Percentiles rank a stretch among this genome's conserved stretches.
Evolutionary conservation across 2,888 invertebrate species (phyloP).

Genomic region (Tetropium fuscum): DNA sequence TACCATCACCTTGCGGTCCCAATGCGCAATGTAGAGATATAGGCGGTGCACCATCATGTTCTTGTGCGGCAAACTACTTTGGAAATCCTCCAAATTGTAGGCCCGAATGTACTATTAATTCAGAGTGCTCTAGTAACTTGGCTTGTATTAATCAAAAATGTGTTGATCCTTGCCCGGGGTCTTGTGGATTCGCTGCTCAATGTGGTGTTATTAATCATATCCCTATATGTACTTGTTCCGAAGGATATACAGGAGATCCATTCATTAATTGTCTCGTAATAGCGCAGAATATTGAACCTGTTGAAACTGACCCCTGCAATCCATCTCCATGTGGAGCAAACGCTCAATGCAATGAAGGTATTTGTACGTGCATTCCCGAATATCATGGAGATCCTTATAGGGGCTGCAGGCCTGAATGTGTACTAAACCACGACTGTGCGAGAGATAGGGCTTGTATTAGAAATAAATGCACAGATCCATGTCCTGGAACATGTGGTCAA

Average conservation of each 20-base stretch:
- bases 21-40: slow-evolving; percentile 81
- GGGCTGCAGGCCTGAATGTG: slow-evolving; percentile 85
- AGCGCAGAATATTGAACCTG: slow-evolving; percentile 59
- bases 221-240: slow-evolving; percentile 76
- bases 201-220: slow-evolving; percentile 77
- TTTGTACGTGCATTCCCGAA: slow-evolving; percentile 79
- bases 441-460: slow-evolving; percentile 76
- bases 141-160: slow-evolving; percentile 73
- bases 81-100: slow-evolving; percentile 76
- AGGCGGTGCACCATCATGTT: slow-evolving; percentile 70
- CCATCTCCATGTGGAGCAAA: slow-evolving; percentile 79
- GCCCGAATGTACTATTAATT: slow-evolving; percentile 75
- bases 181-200: slow-evolving; percentile 73
- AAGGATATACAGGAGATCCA: slow-evolving; percentile 74
- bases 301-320: slow-evolving; percentile 65
- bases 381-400: slow-evolving; percentile 83
- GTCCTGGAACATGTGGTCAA: slow-evolving; percentile 81
- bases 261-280: slow-evolving; percentile 70
- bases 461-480: slow-evolving; percentile 83
- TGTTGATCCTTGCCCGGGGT: slow-evolving; percentile 73
- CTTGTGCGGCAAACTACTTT: slow-evolving; percentile 70
- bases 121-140: slow-evolving; percentile 71
- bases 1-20: slow-evolving; percentile 84
- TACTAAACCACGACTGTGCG: slow-evolving; percentile 80
- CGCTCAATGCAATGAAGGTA: slow-evolving; percentile 76